phyloP scores from a whole-genome alignment of 2,113 vertebrate species.

The Phoenicopterus ruber region DNA sequence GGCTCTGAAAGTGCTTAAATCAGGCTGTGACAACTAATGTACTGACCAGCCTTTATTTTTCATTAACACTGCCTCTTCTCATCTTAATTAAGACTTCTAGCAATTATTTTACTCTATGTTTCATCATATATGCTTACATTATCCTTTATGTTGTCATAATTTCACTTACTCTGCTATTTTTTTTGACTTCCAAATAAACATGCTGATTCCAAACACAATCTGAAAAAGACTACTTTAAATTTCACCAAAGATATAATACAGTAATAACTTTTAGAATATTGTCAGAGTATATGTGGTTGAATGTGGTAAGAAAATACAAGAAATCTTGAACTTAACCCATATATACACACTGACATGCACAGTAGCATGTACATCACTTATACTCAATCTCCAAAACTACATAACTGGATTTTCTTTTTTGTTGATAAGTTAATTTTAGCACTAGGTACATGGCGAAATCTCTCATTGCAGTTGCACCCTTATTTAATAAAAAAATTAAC shows the following conservation, averaged over 20 bases:
- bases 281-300: neutral
- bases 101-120: neutral
- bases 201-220: neutral
- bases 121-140: neutral
- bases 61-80: neutral
- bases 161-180: neutral
- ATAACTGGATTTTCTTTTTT: neutral
- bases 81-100: conserved; percentile 11
- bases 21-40: neutral
- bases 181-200: neutral
- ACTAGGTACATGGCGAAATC: neutral
- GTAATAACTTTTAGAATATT: neutral
- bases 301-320: neutral
- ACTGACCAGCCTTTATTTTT: neutral
- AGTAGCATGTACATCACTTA: neutral
- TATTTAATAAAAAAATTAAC: neutral
- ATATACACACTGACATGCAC: neutral
- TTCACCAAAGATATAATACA: neutral
- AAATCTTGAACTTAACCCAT: neutral
- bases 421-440: neutral
- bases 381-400: neutral
- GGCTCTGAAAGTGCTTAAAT: conserved; percentile 40
- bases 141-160: neutral
- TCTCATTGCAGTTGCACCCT: neutral
- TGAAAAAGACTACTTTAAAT: neutral